phyloP scores from a whole-genome alignment of 2,113 vertebrate species.

The Antennarius striatus region DNA sequence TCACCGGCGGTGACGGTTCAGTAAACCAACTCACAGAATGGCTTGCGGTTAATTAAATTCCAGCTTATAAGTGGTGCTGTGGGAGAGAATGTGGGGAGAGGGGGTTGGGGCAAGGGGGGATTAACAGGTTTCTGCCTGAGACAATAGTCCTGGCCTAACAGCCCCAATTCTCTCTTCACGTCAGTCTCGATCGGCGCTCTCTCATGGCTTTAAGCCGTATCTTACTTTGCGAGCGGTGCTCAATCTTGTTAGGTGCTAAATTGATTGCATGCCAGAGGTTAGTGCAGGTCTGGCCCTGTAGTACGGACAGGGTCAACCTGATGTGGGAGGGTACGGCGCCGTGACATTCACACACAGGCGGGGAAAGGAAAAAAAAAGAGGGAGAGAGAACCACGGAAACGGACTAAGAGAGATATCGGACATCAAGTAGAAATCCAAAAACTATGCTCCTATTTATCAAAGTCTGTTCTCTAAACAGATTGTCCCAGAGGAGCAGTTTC shows the following conservation, averaged over 20 bases:
- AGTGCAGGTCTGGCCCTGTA: constrained; percentile 27
- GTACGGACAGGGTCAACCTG: constrained; percentile 30
- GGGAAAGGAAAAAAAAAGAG: not conserved
- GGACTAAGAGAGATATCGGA: constrained; percentile 29
- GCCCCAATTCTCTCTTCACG: constrained; percentile 32
- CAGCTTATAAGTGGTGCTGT: constrained; percentile 67
- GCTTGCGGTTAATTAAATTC: constrained; percentile 74
- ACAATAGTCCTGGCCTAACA: constrained; percentile 45
- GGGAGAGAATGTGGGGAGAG: constrained; percentile 51
- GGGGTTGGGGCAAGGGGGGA: constrained; percentile 16
- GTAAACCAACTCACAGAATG: constrained; percentile 57
- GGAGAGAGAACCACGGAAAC: not conserved
- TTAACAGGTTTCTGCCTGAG: constrained; percentile 59
- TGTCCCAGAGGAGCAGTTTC: constrained; percentile 49
- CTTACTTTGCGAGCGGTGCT: constrained; percentile 35
- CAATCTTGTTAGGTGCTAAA: constrained; percentile 63
- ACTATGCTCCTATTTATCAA: constrained; percentile 53
- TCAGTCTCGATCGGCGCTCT: constrained; percentile 22
- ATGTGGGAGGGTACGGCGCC: not conserved
- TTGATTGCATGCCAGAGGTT: constrained; percentile 69
- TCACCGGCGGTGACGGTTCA: constrained; percentile 48
- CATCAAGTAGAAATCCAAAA: constrained; percentile 24
- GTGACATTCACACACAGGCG: not conserved
- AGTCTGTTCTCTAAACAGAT: constrained; percentile 53
- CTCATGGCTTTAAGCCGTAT: constrained; percentile 26